phyloP scores from a whole-genome alignment of 1,140 invertebrate genomes.

The Listronotus oregonensis region DNA sequence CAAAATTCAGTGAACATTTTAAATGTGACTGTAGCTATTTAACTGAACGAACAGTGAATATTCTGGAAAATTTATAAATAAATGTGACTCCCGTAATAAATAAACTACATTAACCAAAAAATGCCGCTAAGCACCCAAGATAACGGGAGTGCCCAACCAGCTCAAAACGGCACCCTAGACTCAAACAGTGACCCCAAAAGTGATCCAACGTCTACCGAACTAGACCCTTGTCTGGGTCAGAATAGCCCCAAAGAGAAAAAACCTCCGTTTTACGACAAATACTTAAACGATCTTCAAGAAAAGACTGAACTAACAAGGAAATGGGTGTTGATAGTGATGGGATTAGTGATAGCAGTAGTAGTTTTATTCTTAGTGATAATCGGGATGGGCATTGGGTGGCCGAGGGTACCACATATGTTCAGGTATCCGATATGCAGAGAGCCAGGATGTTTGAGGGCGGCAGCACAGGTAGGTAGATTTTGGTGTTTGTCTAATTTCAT shows the following conservation, averaged over 20 bases:
- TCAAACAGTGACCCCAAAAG: not conserved
- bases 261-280: conserved; percentile 22
- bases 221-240: conserved; percentile 44
- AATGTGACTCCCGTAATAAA: no score
- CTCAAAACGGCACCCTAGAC: conserved; percentile 1
- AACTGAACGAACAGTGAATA: no score
- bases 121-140: no score
- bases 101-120: no score
- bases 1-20: no score
- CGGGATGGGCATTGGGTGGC: conserved; percentile 52
- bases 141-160: no score
- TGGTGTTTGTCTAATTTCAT: no score
- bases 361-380: conserved; percentile 52
- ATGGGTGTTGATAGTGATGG: conserved; percentile 45
- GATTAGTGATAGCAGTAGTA: conserved; percentile 46
- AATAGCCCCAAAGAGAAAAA: conserved; percentile 12
- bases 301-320: conserved; percentile 47
- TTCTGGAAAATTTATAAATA: no score
- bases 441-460: conserved; percentile 49
- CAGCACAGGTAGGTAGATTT: conserved; percentile 50
- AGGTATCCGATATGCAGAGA: conserved; percentile 48
- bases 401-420: conserved; percentile 44
- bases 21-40: no score
- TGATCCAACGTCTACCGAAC: conserved; percentile 30
- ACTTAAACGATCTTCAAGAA: conserved; percentile 42